Conservation (phyloP, 2,113 vertebrate species). For the Perccottus glenii region DNA sequence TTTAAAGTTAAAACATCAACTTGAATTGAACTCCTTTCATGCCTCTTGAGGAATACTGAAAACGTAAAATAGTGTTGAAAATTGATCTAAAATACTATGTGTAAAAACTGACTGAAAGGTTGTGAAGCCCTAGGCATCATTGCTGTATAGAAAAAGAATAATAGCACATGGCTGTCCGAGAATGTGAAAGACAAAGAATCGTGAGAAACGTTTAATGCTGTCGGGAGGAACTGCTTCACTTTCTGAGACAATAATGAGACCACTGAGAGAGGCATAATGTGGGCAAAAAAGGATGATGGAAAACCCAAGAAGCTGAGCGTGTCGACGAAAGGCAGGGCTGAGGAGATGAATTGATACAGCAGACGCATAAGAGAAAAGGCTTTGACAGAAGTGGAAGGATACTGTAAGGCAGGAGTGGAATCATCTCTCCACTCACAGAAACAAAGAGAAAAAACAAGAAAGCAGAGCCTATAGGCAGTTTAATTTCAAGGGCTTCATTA, state of each 20-base stretch:
- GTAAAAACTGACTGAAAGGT: constrained; percentile 7
- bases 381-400: constrained; percentile 34
- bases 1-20: too few relatives aligned
- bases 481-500: constrained; percentile 51
- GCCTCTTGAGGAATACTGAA: too few relatives aligned
- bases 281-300: constrained; percentile 51
- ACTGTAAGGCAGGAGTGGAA: not conserved
- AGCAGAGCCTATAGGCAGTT: constrained; percentile 40
- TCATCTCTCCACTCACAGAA: constrained; percentile 26
- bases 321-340: constrained; percentile 47
- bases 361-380: constrained; percentile 38
- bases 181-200: constrained; percentile 54
- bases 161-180: constrained; percentile 33
- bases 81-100: too few relatives aligned
- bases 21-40: too few relatives aligned
- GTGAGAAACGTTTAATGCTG: constrained; percentile 57
- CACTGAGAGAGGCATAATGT: constrained; percentile 48
- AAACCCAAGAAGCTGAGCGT: constrained; percentile 48
- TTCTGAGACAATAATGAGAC: constrained; percentile 58
- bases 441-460: constrained; percentile 22
- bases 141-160: constrained; percentile 41
- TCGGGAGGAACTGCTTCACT: constrained; percentile 56
- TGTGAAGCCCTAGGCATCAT: constrained; percentile 21
- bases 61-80: too few relatives aligned
- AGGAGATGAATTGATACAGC: constrained; percentile 59